phyloP scores from a whole-genome alignment of 2,888 invertebrate genomes.

The Aspidapion aeneum region DNA sequence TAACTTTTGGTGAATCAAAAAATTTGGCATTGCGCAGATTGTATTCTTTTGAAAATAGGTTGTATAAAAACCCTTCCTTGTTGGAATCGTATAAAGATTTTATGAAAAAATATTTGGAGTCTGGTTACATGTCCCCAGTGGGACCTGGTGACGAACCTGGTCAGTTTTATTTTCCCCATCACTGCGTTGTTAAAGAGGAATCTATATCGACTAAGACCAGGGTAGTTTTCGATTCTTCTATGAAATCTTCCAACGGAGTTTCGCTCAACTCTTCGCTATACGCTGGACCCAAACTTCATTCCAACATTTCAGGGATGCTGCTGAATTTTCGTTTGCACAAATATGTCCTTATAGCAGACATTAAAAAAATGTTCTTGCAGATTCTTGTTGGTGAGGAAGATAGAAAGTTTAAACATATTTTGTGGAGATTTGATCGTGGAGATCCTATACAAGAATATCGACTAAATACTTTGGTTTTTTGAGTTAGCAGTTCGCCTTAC shows the following conservation, averaged over 20 bases:
- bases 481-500: slow-evolving; percentile 3
- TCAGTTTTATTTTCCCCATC: background rate
- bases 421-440: slow-evolving; percentile 2
- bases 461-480: slow-evolving; percentile 3
- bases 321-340: background rate
- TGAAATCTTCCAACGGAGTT: slow-evolving; percentile 1
- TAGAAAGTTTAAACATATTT: background rate
- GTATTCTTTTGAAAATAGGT: background rate
- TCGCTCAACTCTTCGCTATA: background rate
- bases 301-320: background rate
- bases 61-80: slow-evolving; percentile 1
- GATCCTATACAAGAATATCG: background rate
- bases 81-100: background rate
- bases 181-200: background rate
- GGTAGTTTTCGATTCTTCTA: background rate
- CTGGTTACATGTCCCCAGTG: background rate
- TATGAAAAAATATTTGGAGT: background rate
- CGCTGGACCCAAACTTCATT: background rate
- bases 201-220: background rate
- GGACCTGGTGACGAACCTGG: background rate
- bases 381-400: background rate
- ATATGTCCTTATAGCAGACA: background rate
- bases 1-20: slow-evolving; percentile 3
- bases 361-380: slow-evolving; percentile 4
- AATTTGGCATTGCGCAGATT: slow-evolving; percentile 2